These are phyloP conservation scores for Papilio machaon DNA, from an alignment of 1,140 invertebrate species.

Conservation along the genomic window DNA sequence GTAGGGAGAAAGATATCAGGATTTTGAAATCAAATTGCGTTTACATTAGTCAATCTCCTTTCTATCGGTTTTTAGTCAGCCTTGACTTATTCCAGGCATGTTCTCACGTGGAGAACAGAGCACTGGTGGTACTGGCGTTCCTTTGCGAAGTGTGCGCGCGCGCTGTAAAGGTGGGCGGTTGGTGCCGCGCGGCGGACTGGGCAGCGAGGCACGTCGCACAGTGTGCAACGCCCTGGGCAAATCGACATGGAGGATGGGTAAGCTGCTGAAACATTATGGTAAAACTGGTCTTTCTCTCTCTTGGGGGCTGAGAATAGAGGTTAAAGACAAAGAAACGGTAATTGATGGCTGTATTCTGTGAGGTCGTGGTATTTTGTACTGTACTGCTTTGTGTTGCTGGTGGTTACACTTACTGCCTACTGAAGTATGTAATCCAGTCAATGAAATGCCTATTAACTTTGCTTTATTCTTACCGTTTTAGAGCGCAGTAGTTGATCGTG, in stretches of 20 bases:
- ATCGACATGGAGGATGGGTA: slow-evolving; percentile 74
- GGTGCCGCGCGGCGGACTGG: slow-evolving; percentile 75
- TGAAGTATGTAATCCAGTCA: neutral
- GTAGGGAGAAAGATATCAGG: neutral
- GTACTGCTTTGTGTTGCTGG: no score
- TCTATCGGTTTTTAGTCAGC: neutral
- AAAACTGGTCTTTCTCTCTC: no score
- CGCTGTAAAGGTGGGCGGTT: slow-evolving; percentile 68
- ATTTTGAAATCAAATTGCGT: neutral
- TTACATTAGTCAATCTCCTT: neutral
- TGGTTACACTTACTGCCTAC: neutral
- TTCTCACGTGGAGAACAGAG: slow-evolving; percentile 67
- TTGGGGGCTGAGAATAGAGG: no score
- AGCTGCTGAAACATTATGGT: slow-evolving; percentile 20
- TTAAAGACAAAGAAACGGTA: no score
- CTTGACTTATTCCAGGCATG: slow-evolving; percentile 58
- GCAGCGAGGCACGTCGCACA: slow-evolving; percentile 71
- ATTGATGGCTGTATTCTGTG: no score
- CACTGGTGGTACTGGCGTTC: slow-evolving; percentile 70
- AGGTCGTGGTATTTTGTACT: no score
- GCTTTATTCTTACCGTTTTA: slow-evolving; percentile 49
- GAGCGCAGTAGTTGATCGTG: slow-evolving; percentile 72
- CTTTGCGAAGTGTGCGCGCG: slow-evolving; percentile 71
- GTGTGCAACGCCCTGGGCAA: slow-evolving; percentile 75
- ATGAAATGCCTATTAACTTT: neutral